A percentile compares a stretch with the other conserved stretches of the same genome.
Conservation (phyloP, 2,888 invertebrate genomes). For the Mycalesis mineus region DNA sequence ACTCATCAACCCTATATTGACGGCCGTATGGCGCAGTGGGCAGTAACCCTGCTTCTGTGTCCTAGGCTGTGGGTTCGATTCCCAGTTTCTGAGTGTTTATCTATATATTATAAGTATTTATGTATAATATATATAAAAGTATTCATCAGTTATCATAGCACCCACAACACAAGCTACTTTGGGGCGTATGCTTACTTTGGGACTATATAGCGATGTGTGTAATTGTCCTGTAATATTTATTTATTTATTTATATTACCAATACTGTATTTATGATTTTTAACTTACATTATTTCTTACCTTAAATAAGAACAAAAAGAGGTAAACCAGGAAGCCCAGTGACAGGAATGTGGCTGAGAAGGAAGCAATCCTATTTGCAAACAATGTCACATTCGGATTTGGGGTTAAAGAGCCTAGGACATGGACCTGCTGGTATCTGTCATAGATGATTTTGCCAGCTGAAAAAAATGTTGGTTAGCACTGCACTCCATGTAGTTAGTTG, state of each 20-base stretch:
- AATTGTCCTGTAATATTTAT: not conserved
- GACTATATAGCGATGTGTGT: too few species aligned
- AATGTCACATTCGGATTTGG: conserved; percentile 69
- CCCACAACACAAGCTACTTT: too few species aligned
- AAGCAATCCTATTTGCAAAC: conserved; percentile 67
- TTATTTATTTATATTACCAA: conserved; percentile 7
- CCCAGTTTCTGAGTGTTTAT: too few species aligned
- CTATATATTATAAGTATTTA: too few species aligned
- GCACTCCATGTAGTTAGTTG: not conserved
- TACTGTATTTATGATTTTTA: not conserved
- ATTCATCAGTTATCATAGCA: too few species aligned
- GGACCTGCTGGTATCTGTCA: conserved; percentile 80
- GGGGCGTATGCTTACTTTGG: too few species aligned
- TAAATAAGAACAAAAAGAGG: conserved; percentile 63
- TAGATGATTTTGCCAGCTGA: conserved; percentile 80
- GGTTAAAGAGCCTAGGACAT: conserved; percentile 71
- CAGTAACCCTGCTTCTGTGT: too few species aligned
- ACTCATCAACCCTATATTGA: too few species aligned
- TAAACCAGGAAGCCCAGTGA: conserved; percentile 81
- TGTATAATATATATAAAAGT: too few species aligned
- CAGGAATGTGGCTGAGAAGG: conserved; percentile 62
- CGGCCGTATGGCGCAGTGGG: too few species aligned
- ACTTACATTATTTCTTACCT: conserved; percentile 54
- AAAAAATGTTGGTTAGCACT: conserved; percentile 45
- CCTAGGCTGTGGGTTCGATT: too few species aligned